A percentile compares a stretch with the other conserved stretches of the same genome.
Evolutionary conservation across 2,797 vertebrate species (phyloP).

Genomic region (Neosilurus mollespiculum): DNA sequence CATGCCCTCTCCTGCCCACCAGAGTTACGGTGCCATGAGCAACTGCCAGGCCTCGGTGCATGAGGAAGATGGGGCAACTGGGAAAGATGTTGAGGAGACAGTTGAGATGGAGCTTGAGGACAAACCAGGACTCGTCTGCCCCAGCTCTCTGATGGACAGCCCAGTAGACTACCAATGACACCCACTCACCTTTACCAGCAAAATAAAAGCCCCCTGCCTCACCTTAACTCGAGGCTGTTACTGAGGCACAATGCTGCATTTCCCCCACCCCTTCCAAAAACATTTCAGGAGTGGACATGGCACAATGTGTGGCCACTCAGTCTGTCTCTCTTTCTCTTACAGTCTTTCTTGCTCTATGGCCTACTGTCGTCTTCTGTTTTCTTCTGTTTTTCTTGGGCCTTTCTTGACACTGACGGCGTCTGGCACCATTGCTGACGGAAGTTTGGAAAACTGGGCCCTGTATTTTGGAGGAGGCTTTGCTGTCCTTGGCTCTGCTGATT

Average conservation of each 20-base stretch:
- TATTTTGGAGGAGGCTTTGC: slow-evolving; percentile 33
- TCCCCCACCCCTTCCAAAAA: slow-evolving; percentile 57
- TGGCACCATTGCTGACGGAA: slow-evolving; percentile 27
- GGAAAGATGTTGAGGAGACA: slow-evolving; percentile 69
- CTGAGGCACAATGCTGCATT: slow-evolving; percentile 64
- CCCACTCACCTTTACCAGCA: slow-evolving; percentile 24
- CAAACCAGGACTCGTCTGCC: slow-evolving; percentile 68
- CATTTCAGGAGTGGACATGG: slow-evolving; percentile 33
- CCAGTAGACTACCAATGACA: slow-evolving; percentile 80
- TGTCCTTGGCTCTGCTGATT: slow-evolving; percentile 13
- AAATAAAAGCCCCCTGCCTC: slow-evolving; percentile 57
- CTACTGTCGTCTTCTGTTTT: slow-evolving; percentile 39
- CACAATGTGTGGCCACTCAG: slow-evolving; percentile 26
- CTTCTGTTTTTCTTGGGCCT: slow-evolving; percentile 38
- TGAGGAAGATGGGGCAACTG: slow-evolving; percentile 63
- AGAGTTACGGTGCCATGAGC: slow-evolving; percentile 90
- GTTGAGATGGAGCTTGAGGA: slow-evolving; percentile 76
- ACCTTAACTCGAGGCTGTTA: slow-evolving; percentile 56
- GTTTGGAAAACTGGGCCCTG: slow-evolving; percentile 23
- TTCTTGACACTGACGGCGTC: slow-evolving; percentile 29
- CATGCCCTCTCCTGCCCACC: slow-evolving; percentile 89
- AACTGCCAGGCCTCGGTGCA: slow-evolving; percentile 78
- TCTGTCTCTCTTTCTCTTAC: slow-evolving; percentile 17
- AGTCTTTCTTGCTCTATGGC: slow-evolving; percentile 6
- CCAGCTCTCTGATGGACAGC: slow-evolving; percentile 79